These are phyloP conservation scores for Pipistrellus nathusii DNA, from an alignment of 2,797 vertebrate species.

Conservation along the genomic window DNA sequence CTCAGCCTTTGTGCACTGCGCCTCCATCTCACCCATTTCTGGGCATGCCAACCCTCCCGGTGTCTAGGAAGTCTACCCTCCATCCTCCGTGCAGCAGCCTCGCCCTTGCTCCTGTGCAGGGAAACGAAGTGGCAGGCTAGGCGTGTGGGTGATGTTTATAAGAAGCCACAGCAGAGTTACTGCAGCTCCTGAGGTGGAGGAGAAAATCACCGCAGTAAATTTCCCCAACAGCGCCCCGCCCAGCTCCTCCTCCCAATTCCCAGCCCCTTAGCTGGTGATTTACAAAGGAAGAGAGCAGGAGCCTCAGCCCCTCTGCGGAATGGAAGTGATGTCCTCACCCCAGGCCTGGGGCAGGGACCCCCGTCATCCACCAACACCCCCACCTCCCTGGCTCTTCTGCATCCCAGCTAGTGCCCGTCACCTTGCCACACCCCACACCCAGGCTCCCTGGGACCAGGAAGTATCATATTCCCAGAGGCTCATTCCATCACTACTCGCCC, in stretches of 20 bases:
- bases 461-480: not conserved
- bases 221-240: not conserved
- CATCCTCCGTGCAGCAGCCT: not conserved
- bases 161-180: conserved; percentile 14
- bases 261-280: conserved; percentile 63
- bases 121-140: not conserved
- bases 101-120: not conserved
- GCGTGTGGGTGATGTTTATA: not conserved
- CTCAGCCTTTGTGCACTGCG: not conserved
- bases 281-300: not conserved
- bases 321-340: not conserved
- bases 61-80: conserved; percentile 45
- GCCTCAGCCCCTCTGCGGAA: not conserved
- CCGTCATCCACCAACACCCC: not conserved
- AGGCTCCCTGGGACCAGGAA: conserved; percentile 13
- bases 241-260: conserved; percentile 25
- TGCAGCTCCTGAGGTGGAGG: not conserved
- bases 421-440: not conserved
- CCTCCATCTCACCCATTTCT: not conserved
- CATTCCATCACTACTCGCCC: not conserved
- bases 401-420: not conserved
- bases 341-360: not conserved
- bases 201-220: conserved; percentile 62
- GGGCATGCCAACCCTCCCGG: not conserved
- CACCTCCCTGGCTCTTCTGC: not conserved